Evolutionary conservation across 2,113 vertebrate genomes (phyloP).

Genomic region (Elephantulus edwardii): DNA sequence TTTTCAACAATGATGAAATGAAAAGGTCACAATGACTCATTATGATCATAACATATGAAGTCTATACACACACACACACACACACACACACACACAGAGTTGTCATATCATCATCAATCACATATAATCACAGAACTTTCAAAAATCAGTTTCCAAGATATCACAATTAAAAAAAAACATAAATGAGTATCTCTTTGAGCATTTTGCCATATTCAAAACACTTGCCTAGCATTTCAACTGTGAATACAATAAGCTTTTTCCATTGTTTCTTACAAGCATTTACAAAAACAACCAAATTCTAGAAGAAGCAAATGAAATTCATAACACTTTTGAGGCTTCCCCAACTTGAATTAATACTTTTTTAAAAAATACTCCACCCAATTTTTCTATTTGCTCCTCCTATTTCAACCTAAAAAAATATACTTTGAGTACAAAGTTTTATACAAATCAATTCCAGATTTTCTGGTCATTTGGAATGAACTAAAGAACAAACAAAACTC

Average conservation of each 20-base stretch:
- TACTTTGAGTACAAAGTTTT: constrained; percentile 20
- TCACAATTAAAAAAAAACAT: neutral
- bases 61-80: neutral
- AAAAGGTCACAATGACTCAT: neutral
- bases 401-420: constrained; percentile 21
- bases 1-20: neutral
- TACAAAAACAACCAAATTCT: neutral
- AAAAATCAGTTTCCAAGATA: neutral
- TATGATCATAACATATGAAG: neutral
- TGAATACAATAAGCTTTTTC: neutral
- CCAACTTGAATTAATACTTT: neutral
- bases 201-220: neutral
- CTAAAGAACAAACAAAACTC: neutral
- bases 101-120: neutral
- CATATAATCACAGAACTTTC: neutral
- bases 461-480: neutral
- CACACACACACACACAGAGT: neutral
- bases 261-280: neutral
- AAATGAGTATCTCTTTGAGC: constrained; percentile 2
- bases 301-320: neutral
- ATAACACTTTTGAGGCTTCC: neutral
- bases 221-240: neutral
- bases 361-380: neutral
- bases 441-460: neutral
- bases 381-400: neutral